phyloP scores from a whole-genome alignment of 2,797 vertebrate species.

The Alca torda region DNA sequence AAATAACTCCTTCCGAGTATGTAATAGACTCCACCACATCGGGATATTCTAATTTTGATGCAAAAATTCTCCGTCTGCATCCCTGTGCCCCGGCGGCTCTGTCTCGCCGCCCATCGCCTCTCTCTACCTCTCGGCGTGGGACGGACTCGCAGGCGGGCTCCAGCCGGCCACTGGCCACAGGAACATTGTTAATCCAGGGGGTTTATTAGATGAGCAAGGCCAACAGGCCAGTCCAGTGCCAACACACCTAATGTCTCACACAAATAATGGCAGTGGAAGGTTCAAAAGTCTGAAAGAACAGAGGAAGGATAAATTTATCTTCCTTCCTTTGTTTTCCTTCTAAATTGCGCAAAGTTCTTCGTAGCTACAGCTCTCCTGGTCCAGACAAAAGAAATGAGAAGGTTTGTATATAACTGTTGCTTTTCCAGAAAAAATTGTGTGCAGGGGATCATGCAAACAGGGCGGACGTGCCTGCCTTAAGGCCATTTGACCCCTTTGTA shows the following conservation, averaged over 20 bases:
- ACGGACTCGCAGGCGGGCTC: not conserved
- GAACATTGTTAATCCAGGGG: not conserved
- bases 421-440: not conserved
- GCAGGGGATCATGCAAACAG: accelerated
- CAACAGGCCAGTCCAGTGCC: not conserved
- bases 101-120: not conserved
- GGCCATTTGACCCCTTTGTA: not conserved
- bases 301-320: not conserved
- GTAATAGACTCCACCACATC: not conserved
- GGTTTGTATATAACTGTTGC: not conserved
- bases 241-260: not conserved
- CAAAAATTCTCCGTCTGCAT: not conserved
- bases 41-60: not conserved
- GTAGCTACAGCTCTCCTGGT: not conserved
- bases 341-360: not conserved
- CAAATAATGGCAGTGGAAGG: not conserved
- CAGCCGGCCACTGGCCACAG: not conserved
- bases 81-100: not conserved
- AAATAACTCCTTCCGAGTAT: not conserved
- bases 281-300: not conserved
- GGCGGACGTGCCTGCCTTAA: accelerated
- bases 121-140: not conserved
- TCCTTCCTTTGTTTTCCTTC: not conserved
- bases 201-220: not conserved
- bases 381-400: not conserved